Evolutionary conservation across 2,888 invertebrate species (phyloP), one percentile per base, ranked within the genome.

Genomic region (Catotricha subobsoleta): DNA sequence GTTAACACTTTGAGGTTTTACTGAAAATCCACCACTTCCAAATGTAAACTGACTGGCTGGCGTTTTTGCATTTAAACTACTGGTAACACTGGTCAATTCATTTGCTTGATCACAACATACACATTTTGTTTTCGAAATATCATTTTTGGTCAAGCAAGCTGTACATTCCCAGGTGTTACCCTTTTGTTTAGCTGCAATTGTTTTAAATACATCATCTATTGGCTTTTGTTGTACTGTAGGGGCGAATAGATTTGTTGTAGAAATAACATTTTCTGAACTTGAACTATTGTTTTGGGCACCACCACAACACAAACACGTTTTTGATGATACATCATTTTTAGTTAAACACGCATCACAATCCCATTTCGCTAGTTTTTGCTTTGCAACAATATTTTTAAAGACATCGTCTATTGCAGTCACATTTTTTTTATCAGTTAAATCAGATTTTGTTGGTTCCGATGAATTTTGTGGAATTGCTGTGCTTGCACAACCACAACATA

Each of bases 311-410:
- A 25, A 13, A 36, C 36, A 36, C 10, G 23, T 36, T 2, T 8
- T 15, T 2, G 3, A 10, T 6, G 21, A 12, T 6, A 16, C 13
- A 2, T 25, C 25, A 16, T 36, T 36, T 25, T 21, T 15, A 12
- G n/a, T 23, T 15, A 3, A 16, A 25, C 36, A 36, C 8, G 20
- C 25, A 7, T 36, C n/a, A 23, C 36, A 36, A 3, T 3, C 3
- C 36, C 36, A 36, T 25, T 36, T 36, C 10, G 16, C 36, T 36
- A 23, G 21, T 10, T 36, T 36, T 36, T 36, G 36, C 16, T 36
- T 21, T 3, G 25, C 36, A 2, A 36, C 25, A 6, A 36, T 12
- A 23, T 21, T 13, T 25, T 36, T 36, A 12, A 36, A 36, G 12
- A 23, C 15, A 10, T 36, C 36, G 16, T 23, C 59, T n/a, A n/a